Evolutionary conservation across 1,140 invertebrate species (phyloP).

Genomic region (Aphidius ervi): DNA sequence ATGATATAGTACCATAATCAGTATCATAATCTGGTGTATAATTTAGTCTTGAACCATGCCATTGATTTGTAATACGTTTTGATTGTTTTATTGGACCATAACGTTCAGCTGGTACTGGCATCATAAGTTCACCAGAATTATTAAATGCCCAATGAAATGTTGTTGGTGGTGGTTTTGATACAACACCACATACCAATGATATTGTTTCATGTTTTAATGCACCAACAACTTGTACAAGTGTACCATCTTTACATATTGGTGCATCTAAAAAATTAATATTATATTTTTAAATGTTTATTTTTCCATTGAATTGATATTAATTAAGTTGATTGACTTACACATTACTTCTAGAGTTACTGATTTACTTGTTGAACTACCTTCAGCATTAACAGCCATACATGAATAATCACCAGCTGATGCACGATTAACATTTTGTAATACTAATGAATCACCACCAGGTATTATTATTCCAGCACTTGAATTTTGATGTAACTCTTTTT

Average conservation of each 20-base stretch:
- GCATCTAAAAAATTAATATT: conserved; percentile 59
- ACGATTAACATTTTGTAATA: conserved; percentile 77
- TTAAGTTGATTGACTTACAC: conserved; percentile 62
- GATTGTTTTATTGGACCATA: conserved; percentile 51
- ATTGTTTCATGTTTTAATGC: conserved; percentile 82
- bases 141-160: conserved; percentile 87
- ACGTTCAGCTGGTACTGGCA: conserved; percentile 64
- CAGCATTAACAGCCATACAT: conserved; percentile 73
- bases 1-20: conserved; percentile 83
- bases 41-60: conserved; percentile 71
- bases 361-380: conserved; percentile 76
- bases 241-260: conserved; percentile 70
- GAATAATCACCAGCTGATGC: conserved; percentile 76
- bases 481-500: conserved; percentile 71
- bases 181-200: conserved; percentile 75
- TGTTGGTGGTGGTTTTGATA: conserved; percentile 74
- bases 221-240: conserved; percentile 70
- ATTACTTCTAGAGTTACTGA: conserved; percentile 74
- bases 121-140: conserved; percentile 72
- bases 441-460: conserved; percentile 73
- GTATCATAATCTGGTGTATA: conserved; percentile 79
- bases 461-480: conserved; percentile 73
- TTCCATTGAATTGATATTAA: too few relatives aligned
- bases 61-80: conserved; percentile 50
- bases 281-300: neutral